Evolutionary conservation across 1,140 invertebrate genomes (phyloP).

Genomic region (Hycleus cichorii): DNA sequence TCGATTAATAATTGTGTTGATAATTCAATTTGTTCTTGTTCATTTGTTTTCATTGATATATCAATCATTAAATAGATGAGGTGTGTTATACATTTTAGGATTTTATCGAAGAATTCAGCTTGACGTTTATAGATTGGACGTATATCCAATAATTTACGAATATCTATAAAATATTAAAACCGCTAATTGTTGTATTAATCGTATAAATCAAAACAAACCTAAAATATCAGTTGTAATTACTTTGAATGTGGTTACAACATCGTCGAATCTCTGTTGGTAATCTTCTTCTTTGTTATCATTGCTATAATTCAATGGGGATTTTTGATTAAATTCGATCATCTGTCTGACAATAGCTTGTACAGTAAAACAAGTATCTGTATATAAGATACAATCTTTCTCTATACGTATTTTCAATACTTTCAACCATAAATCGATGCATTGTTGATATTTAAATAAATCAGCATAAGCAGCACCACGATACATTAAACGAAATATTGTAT

Average conservation of each 20-base stretch:
- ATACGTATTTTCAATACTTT: constrained; percentile 72
- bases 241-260: constrained; percentile 65
- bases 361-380: constrained; percentile 71
- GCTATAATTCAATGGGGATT: constrained; percentile 43
- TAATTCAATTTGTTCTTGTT: constrained; percentile 36
- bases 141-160: constrained; percentile 54
- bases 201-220: constrained; percentile 18
- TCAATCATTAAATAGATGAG: constrained; percentile 67
- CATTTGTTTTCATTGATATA: constrained; percentile 47
- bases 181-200: not conserved
- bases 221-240: constrained; percentile 54
- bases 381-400: constrained; percentile 59
- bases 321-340: constrained; percentile 69
- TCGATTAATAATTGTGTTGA: constrained; percentile 44
- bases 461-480: constrained; percentile 77
- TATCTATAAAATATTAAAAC: constrained; percentile 41
- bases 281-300: constrained; percentile 33
- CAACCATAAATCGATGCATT: constrained; percentile 79
- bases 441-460: constrained; percentile 73
- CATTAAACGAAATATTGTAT: constrained; percentile 62
- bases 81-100: constrained; percentile 71
- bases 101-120: constrained; percentile 74
- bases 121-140: constrained; percentile 69
- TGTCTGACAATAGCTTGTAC: constrained; percentile 70
- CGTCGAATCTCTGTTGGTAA: constrained; percentile 57